Evolutionary conservation across 1,140 invertebrate species (phyloP).

Genomic region (Diachasma alloeum): DNA sequence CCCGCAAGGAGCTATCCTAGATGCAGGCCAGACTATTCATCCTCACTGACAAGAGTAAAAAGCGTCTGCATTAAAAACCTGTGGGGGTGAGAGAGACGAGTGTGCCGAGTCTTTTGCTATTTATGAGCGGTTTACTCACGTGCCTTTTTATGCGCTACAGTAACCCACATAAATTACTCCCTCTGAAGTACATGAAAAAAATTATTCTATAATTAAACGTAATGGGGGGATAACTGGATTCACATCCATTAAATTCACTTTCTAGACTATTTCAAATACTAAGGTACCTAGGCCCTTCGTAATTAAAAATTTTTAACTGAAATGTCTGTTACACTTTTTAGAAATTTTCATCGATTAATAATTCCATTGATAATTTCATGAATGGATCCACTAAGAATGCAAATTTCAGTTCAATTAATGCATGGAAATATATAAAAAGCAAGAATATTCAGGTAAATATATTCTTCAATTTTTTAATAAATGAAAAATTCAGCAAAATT

Average conservation of each 20-base stretch:
- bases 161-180: background rate
- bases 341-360: no score
- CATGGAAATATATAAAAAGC: no score
- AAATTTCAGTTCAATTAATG: no score
- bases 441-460: no score
- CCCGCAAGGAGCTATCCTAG: slow-evolving; percentile 20
- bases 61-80: background rate
- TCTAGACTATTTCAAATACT: no score
- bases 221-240: background rate
- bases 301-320: no score
- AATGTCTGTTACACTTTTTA: no score
- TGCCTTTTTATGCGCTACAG: background rate
- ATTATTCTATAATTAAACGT: background rate
- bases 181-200: background rate
- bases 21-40: slow-evolving; percentile 33
- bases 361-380: no score
- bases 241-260: background rate
- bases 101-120: background rate
- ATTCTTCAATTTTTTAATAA: no score
- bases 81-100: background rate
- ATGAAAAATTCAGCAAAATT: no score
- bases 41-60: slow-evolving; percentile 15
- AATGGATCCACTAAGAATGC: no score
- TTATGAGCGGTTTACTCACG: background rate
- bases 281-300: no score